Evolutionary conservation across 2,888 invertebrate genomes (phyloP).

Genomic region (Cerceris ruficornis): DNA sequence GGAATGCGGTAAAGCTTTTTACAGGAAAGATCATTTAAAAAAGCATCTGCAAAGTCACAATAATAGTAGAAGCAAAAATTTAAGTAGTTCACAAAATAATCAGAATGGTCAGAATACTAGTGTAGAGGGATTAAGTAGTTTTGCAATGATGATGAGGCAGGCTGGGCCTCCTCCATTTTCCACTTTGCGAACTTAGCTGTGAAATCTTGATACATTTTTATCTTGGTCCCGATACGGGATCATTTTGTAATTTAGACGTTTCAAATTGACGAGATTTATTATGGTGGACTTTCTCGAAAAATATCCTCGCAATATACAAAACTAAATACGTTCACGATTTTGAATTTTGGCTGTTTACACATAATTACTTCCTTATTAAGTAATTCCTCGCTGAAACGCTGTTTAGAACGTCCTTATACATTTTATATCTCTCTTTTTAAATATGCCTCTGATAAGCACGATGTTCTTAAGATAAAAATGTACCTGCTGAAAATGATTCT

Average conservation of each 20-base stretch:
- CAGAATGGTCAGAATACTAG: constrained; percentile 75
- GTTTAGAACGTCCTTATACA: constrained; percentile 30
- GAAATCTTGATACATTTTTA: constrained; percentile 29
- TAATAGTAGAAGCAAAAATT: constrained; percentile 86
- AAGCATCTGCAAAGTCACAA: constrained; percentile 91
- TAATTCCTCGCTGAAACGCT: constrained; percentile 25
- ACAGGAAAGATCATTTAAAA: constrained; percentile 90
- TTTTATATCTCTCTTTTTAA: constrained; percentile 56
- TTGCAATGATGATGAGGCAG: constrained; percentile 78
- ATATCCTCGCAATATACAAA: constrained; percentile 27
- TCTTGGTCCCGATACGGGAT: constrained; percentile 31
- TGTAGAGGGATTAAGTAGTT: constrained; percentile 74
- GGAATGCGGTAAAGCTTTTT: constrained; percentile 89
- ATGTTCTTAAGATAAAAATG: constrained; percentile 39
- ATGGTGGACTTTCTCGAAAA: constrained; percentile 36
- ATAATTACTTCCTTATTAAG: constrained; percentile 24
- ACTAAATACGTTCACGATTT: constrained; percentile 44
- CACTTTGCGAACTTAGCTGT: constrained; percentile 76
- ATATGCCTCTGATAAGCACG: constrained; percentile 30
- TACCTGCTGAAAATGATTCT: constrained; percentile 46
- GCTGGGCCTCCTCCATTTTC: constrained; percentile 78
- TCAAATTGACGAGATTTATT: constrained; percentile 43
- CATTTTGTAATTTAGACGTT: constrained; percentile 45
- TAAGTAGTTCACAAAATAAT: constrained; percentile 80
- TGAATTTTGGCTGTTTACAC: constrained; percentile 32